Evolutionary conservation across 37 sponge, comb jelly and placozoan species (phyloP), one percentile per base, ranked within the genome.

Genomic region (Spongia lamella): DNA sequence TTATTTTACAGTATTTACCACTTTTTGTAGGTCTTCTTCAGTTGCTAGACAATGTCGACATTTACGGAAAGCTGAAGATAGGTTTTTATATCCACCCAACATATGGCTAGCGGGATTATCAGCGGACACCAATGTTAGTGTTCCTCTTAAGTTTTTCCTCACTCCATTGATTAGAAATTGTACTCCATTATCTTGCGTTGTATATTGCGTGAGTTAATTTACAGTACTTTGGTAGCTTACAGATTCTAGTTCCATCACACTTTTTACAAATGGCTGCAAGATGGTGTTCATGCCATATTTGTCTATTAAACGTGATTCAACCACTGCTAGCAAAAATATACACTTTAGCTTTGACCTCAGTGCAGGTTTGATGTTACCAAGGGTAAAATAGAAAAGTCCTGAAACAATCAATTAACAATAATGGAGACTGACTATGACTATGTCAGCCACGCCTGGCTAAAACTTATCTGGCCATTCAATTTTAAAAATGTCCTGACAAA

Each of bases 41-140:
- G 27, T 26, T 20, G 21, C 53, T 52, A 49, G 38, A 24, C 70
- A 69, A 16, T 69, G 40, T n/a, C 40, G 70, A 69, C 70, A 69
- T 69, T 38, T 69, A 11, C 53, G 9, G 40, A 69, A 69, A 50
- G 70, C 50, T 50, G 70, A 69, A 22, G 70, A 50, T 38, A 69
- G 21, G 5, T 50, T 52, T 26, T 69, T 69, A 26, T 50, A 69
- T 25, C 70, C 70, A 27, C 70, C 70, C 7, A 69, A 5, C 16
- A 7, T 20, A 50, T 52, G 40, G 26, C 52, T 21, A 69, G 70
- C 70, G 9, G 40, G 39, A 49, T 69, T 69, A 24, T 69, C 70
- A 39, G 70, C 70, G 7, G 70, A 69, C 5, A 69, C 6, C 4
- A 38, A 7, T 4, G 70, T 69, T 25, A 69, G 29, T 69, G 70